These are phyloP conservation scores for Lochmaea capreae DNA, from an alignment of 2,888 invertebrate genomes.

Conservation along the genomic window DNA sequence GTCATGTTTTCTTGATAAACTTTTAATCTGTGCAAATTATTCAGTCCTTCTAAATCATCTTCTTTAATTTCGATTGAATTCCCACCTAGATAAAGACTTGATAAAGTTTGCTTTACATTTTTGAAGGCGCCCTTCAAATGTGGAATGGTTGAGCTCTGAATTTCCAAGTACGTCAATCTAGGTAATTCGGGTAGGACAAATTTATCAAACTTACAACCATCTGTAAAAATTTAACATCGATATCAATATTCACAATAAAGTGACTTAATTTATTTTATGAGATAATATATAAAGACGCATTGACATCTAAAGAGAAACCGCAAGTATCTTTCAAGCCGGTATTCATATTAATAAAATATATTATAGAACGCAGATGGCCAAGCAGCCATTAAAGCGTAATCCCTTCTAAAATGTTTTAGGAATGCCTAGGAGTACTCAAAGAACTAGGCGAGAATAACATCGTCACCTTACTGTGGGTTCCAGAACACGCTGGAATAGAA, in stretches of 20 bases:
- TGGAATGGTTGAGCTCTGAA: background rate
- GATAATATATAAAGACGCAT: too few relatives aligned
- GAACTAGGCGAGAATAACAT: too few relatives aligned
- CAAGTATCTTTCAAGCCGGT: too few relatives aligned
- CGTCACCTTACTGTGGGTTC: too few relatives aligned
- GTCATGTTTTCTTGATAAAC: background rate
- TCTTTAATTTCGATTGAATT: slow-evolving; percentile 2
- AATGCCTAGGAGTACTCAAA: too few relatives aligned
- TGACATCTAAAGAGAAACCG: too few relatives aligned
- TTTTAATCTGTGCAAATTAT: background rate
- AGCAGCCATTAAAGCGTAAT: too few relatives aligned
- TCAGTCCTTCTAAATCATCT: slow-evolving; percentile 6
- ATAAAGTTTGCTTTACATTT: background rate
- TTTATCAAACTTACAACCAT: background rate
- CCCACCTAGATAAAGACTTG: background rate
- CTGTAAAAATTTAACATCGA: background rate
- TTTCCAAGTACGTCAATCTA: slow-evolving; percentile 3
- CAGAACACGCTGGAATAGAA: too few relatives aligned
- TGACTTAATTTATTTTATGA: too few relatives aligned
- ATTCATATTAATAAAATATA: too few relatives aligned
- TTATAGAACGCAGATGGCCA: too few relatives aligned
- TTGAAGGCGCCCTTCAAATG: slow-evolving; percentile 5
- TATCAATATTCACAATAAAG: background rate
- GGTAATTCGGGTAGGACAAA: background rate
- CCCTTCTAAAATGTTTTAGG: too few relatives aligned